Evolutionary conservation across 2,888 invertebrate genomes (phyloP), one percentile per base, ranked within the genome.

Genomic region (Eugnorisma glareosa): DNA sequence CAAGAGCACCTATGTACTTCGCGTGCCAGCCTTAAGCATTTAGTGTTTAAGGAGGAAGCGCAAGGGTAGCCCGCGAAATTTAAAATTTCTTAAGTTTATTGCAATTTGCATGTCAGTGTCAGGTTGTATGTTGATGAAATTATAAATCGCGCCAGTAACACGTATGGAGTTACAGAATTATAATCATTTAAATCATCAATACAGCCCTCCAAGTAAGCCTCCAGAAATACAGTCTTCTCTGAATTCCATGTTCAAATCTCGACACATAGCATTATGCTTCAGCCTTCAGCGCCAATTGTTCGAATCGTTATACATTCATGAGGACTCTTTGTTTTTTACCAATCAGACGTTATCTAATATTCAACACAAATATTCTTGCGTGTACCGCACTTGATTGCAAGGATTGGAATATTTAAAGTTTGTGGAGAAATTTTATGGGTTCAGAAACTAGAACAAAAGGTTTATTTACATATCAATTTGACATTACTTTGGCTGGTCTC

Each of bases 271-370:
- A 83, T 82, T 71, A 71, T 63, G n/a, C 37, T 48, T 1, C 13
- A 72, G 54, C 6, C 15, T 64, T 35, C 59, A 61, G 31, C 54
- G 57, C 6, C 69, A 77, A 76, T 67, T 70, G 73, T 77, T 71
- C 57, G 75, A 68, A 80, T 93, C 92, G 92, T 93, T 93, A 93
- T 84, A 89, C 88, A 93, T 93, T 93, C 92, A 93, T 93, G 93
- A 93, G 91, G 79, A 84, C 77, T 87, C 91, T 90, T 91, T 91
- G 90, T 91, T 92, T 92, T 92, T 91, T 91, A 83, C 86, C 90
- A 93, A 92, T 93, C 92, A 91, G 83, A 43, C 67, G 66, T 89
- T 91, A 90, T 90, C 68, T 70, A 51, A 67, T 83, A 67, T 79
- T 82, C 81, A n/a, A 21, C 35, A 78, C 66, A 82, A 74, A 80